Evolutionary conservation across 1,140 invertebrate species (phyloP).

Genomic region (Cryptotermes secundus): DNA sequence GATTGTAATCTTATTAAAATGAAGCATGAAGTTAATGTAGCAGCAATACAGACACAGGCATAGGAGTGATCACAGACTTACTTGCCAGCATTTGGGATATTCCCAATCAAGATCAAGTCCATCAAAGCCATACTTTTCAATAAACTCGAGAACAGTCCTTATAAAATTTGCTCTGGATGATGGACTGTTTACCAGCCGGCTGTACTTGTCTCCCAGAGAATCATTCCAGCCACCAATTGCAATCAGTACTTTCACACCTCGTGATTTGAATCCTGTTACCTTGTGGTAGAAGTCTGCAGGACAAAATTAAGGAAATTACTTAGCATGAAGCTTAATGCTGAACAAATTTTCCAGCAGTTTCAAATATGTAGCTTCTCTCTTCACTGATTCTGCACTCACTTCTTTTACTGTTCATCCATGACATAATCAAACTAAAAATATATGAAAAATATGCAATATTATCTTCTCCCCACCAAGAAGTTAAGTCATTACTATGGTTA

Average conservation of each 20-base stretch:
- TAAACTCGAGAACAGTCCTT: conserved; percentile 46
- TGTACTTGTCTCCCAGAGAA: conserved; percentile 51
- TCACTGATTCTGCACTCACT: too few relatives aligned
- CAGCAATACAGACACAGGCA: too few relatives aligned
- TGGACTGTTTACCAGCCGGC: conserved; percentile 48
- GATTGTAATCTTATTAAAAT: too few relatives aligned
- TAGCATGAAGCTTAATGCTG: conserved; percentile 22
- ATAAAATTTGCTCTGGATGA: conserved; percentile 45
- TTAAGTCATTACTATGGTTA: too few relatives aligned
- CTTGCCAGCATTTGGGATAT: conserved; percentile 70
- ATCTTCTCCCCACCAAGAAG: too few relatives aligned
- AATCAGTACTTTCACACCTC: conserved; percentile 56
- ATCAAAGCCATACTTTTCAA: conserved; percentile 50
- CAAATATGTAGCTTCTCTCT: too few relatives aligned
- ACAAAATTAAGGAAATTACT: neutral
- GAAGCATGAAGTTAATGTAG: too few relatives aligned
- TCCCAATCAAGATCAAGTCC: conserved; percentile 56
- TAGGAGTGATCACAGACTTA: conserved; percentile 36
- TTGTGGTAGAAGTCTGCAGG: conserved; percentile 60
- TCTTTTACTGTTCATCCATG: too few relatives aligned
- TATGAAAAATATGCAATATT: too few relatives aligned
- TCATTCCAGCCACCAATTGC: conserved; percentile 55
- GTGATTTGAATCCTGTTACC: conserved; percentile 56
- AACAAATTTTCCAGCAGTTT: conserved; percentile 25
- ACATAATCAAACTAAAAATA: too few relatives aligned